Evolutionary conservation across 2,797 vertebrate genomes (phyloP).

Genomic region (Lithobates sylvaticus): DNA sequence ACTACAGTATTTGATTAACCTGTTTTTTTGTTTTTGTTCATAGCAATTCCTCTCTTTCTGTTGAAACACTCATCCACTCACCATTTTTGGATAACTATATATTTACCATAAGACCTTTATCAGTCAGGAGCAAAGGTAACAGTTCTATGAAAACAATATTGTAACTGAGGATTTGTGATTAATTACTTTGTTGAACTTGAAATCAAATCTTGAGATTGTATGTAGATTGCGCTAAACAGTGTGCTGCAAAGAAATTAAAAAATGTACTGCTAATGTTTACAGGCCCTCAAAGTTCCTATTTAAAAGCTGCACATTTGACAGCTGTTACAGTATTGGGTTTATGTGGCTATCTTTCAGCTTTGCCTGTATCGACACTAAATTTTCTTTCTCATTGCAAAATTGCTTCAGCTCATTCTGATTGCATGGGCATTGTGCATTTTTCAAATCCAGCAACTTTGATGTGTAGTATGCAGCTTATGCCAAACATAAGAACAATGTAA

Average conservation of each 20-base stretch:
- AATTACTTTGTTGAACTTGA: neutral
- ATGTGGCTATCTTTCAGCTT: no score
- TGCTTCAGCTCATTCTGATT: no score
- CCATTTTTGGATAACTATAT: conserved; percentile 37
- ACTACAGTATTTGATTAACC: neutral
- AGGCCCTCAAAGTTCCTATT: no score
- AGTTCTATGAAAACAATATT: neutral
- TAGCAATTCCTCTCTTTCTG: conserved; percentile 25
- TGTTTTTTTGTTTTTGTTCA: conserved; percentile 1
- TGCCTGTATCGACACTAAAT: no score
- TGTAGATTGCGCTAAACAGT: neutral
- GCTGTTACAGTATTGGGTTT: no score
- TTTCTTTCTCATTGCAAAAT: no score
- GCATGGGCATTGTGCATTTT: no score
- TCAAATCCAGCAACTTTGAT: no score
- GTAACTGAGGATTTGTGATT: neutral
- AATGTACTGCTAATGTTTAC: no score
- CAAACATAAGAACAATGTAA: no score
- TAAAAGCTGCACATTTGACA: no score
- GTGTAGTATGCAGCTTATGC: no score
- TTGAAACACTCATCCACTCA: conserved; percentile 9
- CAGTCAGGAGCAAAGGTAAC: conserved; percentile 44
- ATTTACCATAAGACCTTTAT: conserved; percentile 18
- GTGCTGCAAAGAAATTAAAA: neutral
- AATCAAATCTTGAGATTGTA: neutral